A percentile compares a stretch with the other conserved stretches of the same genome.
Conservation (phyloP, 2,113 vertebrate genomes). For the Microcebus murinus region DNA sequence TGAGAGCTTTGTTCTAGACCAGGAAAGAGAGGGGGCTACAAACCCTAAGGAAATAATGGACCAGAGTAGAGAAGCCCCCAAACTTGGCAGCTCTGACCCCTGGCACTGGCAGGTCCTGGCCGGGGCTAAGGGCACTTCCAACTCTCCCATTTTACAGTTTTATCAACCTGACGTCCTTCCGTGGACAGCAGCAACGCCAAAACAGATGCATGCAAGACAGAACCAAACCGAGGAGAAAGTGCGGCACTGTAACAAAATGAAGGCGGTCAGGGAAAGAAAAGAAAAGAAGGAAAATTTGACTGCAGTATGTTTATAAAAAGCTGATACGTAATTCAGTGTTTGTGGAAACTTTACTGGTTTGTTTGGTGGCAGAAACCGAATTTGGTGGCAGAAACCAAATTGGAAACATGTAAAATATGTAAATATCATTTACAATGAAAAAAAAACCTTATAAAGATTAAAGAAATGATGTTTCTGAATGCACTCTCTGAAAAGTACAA, state of each 20-base stretch:
- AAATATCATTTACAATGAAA: conserved; percentile 41
- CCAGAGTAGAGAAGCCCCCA: not conserved
- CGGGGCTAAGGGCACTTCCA: not conserved
- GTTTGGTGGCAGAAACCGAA: conserved; percentile 48
- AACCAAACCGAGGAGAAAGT: not conserved
- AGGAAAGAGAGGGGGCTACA: not conserved
- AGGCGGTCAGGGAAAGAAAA: not conserved
- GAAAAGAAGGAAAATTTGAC: conserved; percentile 9
- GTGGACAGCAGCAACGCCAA: not conserved
- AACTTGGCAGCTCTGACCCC: not conserved
- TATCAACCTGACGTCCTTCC: not conserved
- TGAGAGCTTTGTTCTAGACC: not conserved
- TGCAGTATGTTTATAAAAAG: not conserved
- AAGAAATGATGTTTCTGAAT: not conserved
- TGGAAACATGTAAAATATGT: conserved; percentile 9
- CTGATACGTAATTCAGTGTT: conserved; percentile 3
- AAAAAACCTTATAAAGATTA: not conserved
- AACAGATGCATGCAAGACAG: not conserved
- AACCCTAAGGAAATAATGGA: not conserved
- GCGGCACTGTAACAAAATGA: not conserved
- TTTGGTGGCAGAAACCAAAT: conserved; percentile 37
- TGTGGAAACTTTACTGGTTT: conserved; percentile 50
- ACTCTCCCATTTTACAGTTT: not conserved
- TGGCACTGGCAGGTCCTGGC: fast-evolving
- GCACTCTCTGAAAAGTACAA: not conserved